A percentile compares a stretch with the other conserved stretches of the same genome.
Evolutionary conservation across 2,888 invertebrate species (phyloP).

Genomic region (Arrhopalites spinosus): DNA sequence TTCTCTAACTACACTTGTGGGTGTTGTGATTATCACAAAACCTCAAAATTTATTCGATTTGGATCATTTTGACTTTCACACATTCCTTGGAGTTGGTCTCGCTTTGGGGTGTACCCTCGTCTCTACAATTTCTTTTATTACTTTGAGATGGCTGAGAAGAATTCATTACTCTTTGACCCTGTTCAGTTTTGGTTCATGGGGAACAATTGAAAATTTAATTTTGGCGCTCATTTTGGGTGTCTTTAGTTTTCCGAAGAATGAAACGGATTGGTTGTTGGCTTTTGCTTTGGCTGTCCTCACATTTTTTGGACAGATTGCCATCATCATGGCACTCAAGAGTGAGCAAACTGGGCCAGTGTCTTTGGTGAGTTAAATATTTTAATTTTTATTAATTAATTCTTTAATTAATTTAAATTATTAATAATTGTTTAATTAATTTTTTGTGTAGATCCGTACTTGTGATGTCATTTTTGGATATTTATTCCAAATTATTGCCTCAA

Average conservation of each 20-base stretch:
- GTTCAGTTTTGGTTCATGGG: slow-evolving; percentile 60
- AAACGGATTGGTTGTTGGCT: slow-evolving; percentile 42
- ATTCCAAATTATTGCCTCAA: slow-evolving; percentile 68
- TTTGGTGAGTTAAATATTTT: slow-evolving; percentile 68
- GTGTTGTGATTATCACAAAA: slow-evolving; percentile 44
- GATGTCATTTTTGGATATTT: slow-evolving; percentile 90
- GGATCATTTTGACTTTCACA: slow-evolving; percentile 42
- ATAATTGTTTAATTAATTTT: neutral
- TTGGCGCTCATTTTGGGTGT: slow-evolving; percentile 42
- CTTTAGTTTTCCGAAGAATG: slow-evolving; percentile 39
- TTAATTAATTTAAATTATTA: neutral
- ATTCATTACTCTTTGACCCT: slow-evolving; percentile 88
- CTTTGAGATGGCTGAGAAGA: slow-evolving; percentile 80
- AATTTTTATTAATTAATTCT: neutral
- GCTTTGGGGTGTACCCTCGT: slow-evolving; percentile 50
- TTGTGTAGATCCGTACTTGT: slow-evolving; percentile 64
- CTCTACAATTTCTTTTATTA: slow-evolving; percentile 65
- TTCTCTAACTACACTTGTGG: slow-evolving; percentile 42
- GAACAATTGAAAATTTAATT: slow-evolving; percentile 44
- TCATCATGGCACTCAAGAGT: slow-evolving; percentile 83
- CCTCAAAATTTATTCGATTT: slow-evolving; percentile 50
- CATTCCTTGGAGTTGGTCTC: slow-evolving; percentile 47
- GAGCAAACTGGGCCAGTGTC: slow-evolving; percentile 92
- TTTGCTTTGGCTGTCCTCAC: slow-evolving; percentile 65
- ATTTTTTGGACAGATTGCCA: slow-evolving; percentile 72